phyloP scores from a whole-genome alignment of 2,797 vertebrate species.

The Atherinosoma microstoma region DNA sequence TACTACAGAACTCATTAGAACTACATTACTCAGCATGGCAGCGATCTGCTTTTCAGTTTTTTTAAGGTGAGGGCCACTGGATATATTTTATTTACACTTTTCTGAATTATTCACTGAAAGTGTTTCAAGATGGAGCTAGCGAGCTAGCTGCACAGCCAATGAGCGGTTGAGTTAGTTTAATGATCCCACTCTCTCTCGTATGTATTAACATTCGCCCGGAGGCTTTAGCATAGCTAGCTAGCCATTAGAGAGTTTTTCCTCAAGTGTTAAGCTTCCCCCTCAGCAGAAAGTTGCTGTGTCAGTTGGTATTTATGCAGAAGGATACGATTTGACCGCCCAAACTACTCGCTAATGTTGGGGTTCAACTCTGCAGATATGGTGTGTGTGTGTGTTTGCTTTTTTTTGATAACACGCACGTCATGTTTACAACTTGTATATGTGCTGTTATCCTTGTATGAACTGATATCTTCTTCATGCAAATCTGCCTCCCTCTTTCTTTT shows the following conservation, averaged over 20 bases:
- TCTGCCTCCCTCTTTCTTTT: constrained; percentile 20
- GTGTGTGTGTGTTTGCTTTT: neutral
- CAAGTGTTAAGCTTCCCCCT: constrained; percentile 31
- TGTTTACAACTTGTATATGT: constrained; percentile 3
- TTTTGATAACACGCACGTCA: neutral
- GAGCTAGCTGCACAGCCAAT: constrained; percentile 49
- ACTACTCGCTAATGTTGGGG: neutral
- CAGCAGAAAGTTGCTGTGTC: constrained; percentile 32
- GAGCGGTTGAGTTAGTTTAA: constrained; percentile 66
- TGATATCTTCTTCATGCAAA: constrained; percentile 10
- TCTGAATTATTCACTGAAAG: constrained; percentile 79
- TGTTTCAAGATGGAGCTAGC: constrained; percentile 71
- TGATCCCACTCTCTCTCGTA: constrained; percentile 43
- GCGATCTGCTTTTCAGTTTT: constrained; percentile 52
- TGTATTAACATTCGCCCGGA: constrained; percentile 45
- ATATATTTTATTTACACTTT: constrained; percentile 83
- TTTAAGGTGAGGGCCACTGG: constrained; percentile 66
- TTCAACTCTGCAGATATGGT: constrained; percentile 28
- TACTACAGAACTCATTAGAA: constrained; percentile 48
- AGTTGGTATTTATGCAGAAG: constrained; percentile 3
- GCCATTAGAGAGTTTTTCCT: constrained; percentile 48
- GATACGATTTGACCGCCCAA: constrained; percentile 11
- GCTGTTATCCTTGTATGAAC: constrained; percentile 3
- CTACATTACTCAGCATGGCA: constrained; percentile 65
- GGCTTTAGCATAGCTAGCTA: constrained; percentile 32